Percentiles rank a stretch among this genome's conserved stretches.
phyloP scores from a whole-genome alignment of 2,113 vertebrate genomes.

The Balaeniceps rex region DNA sequence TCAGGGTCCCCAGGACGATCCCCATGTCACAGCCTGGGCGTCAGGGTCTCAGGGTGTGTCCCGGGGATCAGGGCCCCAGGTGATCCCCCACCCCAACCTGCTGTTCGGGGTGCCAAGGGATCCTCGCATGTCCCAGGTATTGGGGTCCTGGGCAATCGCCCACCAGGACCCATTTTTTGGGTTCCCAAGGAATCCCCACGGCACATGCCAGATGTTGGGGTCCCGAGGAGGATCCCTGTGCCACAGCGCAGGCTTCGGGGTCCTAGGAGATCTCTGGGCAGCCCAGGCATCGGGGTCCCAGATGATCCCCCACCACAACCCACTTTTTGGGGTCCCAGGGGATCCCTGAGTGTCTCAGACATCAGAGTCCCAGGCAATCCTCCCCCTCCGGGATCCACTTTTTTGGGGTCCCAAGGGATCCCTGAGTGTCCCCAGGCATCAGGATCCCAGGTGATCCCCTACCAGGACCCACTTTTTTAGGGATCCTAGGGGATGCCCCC shows the following conservation, averaged over 20 bases:
- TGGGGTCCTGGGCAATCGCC: rapidly evolving
- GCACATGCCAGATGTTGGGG: too few relatives aligned
- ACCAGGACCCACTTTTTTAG: too few relatives aligned
- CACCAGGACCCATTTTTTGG: background rate
- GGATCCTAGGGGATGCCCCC: background rate
- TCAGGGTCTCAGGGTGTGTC: background rate
- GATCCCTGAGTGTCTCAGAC: background rate
- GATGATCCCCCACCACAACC: background rate
- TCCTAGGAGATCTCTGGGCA: background rate
- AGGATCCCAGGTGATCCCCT: background rate
- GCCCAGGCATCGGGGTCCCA: too few relatives aligned
- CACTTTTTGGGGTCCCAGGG: background rate
- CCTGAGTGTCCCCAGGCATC: background rate
- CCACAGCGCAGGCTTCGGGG: too few relatives aligned
- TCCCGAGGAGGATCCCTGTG: too few relatives aligned
- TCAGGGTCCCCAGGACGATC: background rate
- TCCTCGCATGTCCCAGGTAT: background rate
- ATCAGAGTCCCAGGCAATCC: rapidly evolving
- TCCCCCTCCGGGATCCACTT: too few relatives aligned
- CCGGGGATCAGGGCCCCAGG: too few relatives aligned
- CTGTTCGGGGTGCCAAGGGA: background rate
- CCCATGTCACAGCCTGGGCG: too few relatives aligned
- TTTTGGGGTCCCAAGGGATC: background rate
- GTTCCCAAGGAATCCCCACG: too few relatives aligned
- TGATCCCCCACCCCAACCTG: background rate